Conservation (phyloP, 2,113 vertebrate genomes). For the Narcine bancroftii region DNA sequence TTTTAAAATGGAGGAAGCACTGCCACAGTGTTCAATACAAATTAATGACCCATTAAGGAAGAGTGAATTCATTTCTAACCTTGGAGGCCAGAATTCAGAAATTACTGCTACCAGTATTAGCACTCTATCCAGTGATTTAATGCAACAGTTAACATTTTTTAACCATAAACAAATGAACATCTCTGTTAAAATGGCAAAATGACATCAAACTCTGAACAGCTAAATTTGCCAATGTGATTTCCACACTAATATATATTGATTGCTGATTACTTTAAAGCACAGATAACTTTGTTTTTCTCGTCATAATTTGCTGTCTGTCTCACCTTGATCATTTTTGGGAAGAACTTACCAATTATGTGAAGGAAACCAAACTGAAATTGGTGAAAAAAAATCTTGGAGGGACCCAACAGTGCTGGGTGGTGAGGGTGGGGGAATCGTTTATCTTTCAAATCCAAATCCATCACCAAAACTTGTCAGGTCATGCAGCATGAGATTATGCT, state of each 20-base stretch:
- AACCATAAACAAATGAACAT: background rate
- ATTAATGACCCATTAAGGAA: constrained; percentile 19
- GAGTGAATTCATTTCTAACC: background rate
- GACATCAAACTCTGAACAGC: background rate
- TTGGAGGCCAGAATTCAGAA: background rate
- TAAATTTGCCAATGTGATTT: background rate
- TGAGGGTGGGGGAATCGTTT: too few species aligned
- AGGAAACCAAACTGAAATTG: too few species aligned
- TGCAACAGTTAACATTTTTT: background rate
- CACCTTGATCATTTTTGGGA: too few species aligned
- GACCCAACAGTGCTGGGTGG: too few species aligned
- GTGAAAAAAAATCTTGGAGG: too few species aligned
- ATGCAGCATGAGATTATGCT: background rate
- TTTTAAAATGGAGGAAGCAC: constrained; percentile 19
- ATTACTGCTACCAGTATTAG: background rate
- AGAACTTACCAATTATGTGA: background rate
- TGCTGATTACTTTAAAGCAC: background rate
- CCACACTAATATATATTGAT: background rate
- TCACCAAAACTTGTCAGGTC: too few species aligned
- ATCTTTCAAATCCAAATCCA: too few species aligned
- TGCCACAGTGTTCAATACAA: background rate
- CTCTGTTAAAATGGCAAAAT: background rate
- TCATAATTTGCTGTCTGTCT: background rate
- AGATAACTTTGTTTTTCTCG: too few species aligned
- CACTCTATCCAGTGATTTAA: background rate